Evolutionary conservation across 2,113 vertebrate species (phyloP).

Genomic region (Trematocara marginatum): DNA sequence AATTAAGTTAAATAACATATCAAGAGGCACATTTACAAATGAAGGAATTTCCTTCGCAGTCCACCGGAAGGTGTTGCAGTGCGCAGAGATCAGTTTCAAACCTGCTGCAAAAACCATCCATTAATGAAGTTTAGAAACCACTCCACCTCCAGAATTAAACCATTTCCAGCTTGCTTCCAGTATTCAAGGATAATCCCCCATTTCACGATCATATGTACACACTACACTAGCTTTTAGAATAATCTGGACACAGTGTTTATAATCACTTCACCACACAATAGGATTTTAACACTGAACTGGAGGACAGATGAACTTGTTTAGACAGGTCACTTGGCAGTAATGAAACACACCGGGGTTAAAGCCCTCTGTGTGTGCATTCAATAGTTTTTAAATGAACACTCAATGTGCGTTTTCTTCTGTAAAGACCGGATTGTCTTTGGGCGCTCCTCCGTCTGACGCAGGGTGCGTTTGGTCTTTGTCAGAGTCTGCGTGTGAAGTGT

Average conservation of each 20-base stretch:
- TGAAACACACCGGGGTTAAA: background rate
- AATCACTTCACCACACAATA: background rate
- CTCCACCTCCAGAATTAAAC: background rate
- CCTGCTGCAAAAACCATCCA: background rate
- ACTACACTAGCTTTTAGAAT: background rate
- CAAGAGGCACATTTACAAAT: background rate
- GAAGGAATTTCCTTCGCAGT: conserved; percentile 4
- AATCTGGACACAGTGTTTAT: background rate
- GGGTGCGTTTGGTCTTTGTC: background rate
- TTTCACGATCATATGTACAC: background rate
- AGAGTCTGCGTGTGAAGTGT: background rate
- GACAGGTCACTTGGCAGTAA: background rate
- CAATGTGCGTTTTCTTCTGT: background rate
- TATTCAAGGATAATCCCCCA: background rate
- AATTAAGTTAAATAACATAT: background rate
- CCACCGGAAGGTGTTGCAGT: background rate
- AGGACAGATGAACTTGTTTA: background rate
- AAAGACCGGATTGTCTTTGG: background rate
- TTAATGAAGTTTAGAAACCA: background rate
- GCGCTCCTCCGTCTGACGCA: background rate
- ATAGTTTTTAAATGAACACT: background rate
- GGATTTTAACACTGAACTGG: background rate
- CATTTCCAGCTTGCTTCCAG: background rate
- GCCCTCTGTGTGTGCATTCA: background rate
- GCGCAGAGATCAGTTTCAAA: background rate